Conservation (phyloP, 1,140 invertebrate genomes). For the Araneus ventricosus region DNA sequence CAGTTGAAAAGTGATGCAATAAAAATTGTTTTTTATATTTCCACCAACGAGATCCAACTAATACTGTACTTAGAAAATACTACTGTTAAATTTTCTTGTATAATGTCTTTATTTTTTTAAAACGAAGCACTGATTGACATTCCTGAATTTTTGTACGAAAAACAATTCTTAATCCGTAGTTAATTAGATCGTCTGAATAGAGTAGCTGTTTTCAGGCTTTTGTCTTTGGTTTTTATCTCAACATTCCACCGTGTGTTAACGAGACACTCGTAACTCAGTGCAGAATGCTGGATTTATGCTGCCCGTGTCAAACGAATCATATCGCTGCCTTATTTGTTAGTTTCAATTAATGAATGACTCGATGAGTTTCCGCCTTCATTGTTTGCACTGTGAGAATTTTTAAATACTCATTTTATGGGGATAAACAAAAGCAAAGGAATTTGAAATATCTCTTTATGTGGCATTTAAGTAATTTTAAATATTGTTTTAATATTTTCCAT, state of each 20-base stretch:
- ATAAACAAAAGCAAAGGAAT: not conserved
- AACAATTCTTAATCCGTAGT: constrained; percentile 37
- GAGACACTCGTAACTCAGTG: not conserved
- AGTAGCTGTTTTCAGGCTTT: not conserved
- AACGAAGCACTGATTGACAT: constrained; percentile 69
- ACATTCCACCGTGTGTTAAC: constrained; percentile 42
- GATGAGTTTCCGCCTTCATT: too few relatives aligned
- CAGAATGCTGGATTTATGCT: not conserved
- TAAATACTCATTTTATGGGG: too few relatives aligned
- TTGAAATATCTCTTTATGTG: not conserved
- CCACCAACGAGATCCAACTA: constrained; percentile 33
- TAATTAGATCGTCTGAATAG: not conserved
- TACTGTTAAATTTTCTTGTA: constrained; percentile 75
- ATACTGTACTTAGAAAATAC: constrained; percentile 62
- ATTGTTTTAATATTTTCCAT: too few relatives aligned
- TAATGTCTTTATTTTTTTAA: constrained; percentile 75
- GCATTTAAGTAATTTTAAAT: not conserved
- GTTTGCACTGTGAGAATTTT: too few relatives aligned
- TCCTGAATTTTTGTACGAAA: constrained; percentile 73
- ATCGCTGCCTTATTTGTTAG: too few relatives aligned
- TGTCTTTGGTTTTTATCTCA: constrained; percentile 28
- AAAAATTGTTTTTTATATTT: constrained; percentile 72
- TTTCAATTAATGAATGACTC: too few relatives aligned
- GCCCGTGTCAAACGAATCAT: too few relatives aligned
- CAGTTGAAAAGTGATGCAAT: constrained; percentile 24